Percentiles rank a stretch among this genome's conserved stretches.
These are phyloP conservation scores for Scotopteryx bipunctaria DNA, from an alignment of 2,888 invertebrate species.

Conservation along the genomic window DNA sequence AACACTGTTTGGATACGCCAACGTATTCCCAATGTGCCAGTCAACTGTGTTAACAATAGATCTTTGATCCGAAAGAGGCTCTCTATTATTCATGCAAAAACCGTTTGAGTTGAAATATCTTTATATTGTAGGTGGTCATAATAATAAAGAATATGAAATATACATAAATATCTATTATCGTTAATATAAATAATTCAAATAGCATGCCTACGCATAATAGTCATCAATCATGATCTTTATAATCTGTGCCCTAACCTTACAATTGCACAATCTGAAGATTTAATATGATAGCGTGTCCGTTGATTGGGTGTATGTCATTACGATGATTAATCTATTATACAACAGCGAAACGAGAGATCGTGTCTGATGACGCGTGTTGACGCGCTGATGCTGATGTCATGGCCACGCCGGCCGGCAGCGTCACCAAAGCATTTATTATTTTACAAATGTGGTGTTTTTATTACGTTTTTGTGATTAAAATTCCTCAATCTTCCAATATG, in stretches of 20 bases:
- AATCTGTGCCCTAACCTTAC: conserved; percentile 42
- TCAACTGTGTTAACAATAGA: conserved; percentile 45
- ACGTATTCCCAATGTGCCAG: conserved; percentile 53
- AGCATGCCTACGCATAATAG: conserved; percentile 9
- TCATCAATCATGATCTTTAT: conserved; percentile 45
- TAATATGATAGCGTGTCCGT: conserved; percentile 55
- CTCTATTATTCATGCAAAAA: conserved; percentile 32
- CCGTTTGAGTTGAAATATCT: conserved; percentile 19
- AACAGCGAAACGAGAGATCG: conserved; percentile 57
- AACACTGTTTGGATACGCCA: conserved; percentile 55
- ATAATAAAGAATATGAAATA: background rate
- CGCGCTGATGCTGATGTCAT: conserved; percentile 74
- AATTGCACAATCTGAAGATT: conserved; percentile 53
- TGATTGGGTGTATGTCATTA: conserved; percentile 63
- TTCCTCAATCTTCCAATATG: conserved; percentile 5
- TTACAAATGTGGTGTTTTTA: conserved; percentile 25
- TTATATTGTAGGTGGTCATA: background rate
- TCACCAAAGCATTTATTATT: conserved; percentile 48
- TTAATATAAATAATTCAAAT: too few species aligned
- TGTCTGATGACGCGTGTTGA: conserved; percentile 69
- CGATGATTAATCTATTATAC: conserved; percentile 61
- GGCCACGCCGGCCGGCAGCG: conserved; percentile 57
- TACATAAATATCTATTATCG: too few species aligned
- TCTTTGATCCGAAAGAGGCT: conserved; percentile 38
- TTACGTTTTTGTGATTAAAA: conserved; percentile 2